phyloP scores from a whole-genome alignment of 2,113 vertebrate species.

The Mobula birostris region DNA sequence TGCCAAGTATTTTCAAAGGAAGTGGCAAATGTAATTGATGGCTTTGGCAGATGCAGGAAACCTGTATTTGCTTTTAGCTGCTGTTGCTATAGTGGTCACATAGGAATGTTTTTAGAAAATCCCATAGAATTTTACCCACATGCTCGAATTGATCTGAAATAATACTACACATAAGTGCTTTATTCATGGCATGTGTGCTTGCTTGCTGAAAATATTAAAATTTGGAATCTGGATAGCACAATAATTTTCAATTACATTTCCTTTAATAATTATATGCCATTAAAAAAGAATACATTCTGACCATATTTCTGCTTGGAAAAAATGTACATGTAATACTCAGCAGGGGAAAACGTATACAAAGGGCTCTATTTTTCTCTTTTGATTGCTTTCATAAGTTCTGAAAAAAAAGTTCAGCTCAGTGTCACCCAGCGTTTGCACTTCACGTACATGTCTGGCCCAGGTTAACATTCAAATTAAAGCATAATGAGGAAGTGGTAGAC shows the following conservation, averaged over 20 bases:
- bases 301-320: neutral
- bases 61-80: slow-evolving; percentile 38
- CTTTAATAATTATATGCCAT: neutral
- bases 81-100: slow-evolving; percentile 31
- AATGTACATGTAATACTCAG: neutral
- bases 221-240: neutral
- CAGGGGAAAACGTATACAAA: neutral
- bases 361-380: neutral
- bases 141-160: slow-evolving; percentile 6
- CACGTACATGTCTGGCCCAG: neutral
- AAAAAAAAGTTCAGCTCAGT: slow-evolving; percentile 4
- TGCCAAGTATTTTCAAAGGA: slow-evolving; percentile 41
- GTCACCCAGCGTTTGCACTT: neutral
- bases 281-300: slow-evolving; percentile 8
- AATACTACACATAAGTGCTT: slow-evolving; percentile 15
- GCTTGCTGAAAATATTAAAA: slow-evolving; percentile 1
- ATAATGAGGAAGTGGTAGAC: neutral
- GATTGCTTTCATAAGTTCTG: slow-evolving; percentile 5
- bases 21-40: slow-evolving; percentile 49
- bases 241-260: slow-evolving; percentile 27
- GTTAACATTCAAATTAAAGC: neutral
- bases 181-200: slow-evolving; percentile 12
- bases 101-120: slow-evolving; percentile 31
- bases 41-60: slow-evolving; percentile 47
- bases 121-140: neutral